Evolutionary conservation across 2,797 vertebrate genomes (phyloP), one percentile per base, ranked within the genome.

Genomic region (Moxostoma hubbsi): DNA sequence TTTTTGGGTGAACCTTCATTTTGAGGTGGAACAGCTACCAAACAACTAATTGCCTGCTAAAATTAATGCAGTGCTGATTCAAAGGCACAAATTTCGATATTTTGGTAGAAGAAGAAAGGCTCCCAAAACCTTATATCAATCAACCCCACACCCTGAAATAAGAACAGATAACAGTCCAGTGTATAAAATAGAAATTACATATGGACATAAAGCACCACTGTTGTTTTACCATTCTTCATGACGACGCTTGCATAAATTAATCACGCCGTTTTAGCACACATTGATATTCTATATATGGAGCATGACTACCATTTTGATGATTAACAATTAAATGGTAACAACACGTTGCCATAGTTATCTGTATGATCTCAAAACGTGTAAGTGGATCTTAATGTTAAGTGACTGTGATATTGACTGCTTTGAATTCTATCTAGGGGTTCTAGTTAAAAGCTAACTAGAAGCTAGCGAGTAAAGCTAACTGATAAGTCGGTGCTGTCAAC

Each of bases 1-100:
- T 24, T 24, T 24, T 2, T 24, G 24, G 24, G 24, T 24, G 24
- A 24, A 24, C 24, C 2, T 24, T 24, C 24, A 24, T 24, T 24
- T 71, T 71, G 63, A 78, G 76, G 66, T 53, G 76, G 76, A 71
- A 58, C 11, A 6, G 18, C 18, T 13, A 5, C 24, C 36, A 54
- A 62, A 64, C 24, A 53, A 45, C 6, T 50, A 1, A 9, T 43
- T 13, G 59, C 4, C 16, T 66, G 15, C 2, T 13, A 68, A 4
- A 68, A 24, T 47, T 5, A 68, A 13, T 51, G 18, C 55, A 46
- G 6, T 10, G 7, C 49, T 51, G 55, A 47, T 45, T 69, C 5
- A 13, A 69, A 58, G 47, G 7, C 0, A 51, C 24, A 54, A 53
- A 43, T 0, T 8, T 9, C 24, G 24, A 12, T n/a, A 9, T 46